Evolutionary conservation across 2,113 vertebrate species (phyloP).

Genomic region (Phocoena phocoena): DNA sequence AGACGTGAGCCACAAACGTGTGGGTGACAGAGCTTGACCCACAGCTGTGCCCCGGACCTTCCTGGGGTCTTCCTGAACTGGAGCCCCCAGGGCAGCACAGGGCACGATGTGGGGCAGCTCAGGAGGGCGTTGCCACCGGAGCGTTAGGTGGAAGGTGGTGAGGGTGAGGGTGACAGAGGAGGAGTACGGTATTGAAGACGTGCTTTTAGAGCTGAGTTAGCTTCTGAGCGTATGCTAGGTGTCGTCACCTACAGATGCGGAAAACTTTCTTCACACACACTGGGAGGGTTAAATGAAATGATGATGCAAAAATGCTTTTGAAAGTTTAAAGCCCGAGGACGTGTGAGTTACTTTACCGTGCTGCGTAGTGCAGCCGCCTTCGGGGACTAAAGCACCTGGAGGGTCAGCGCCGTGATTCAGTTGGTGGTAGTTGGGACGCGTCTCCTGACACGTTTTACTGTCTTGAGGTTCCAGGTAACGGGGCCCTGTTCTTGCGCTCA

Average conservation of each 20-base stretch:
- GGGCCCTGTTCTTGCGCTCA: not conserved
- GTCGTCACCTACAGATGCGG: not conserved
- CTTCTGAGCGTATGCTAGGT: not conserved
- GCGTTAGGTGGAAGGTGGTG: too few species aligned
- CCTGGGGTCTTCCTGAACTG: too few species aligned
- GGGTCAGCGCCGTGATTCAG: too few species aligned
- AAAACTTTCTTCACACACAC: fast-evolving
- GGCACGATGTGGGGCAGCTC: fast-evolving
- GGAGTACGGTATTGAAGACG: fast-evolving
- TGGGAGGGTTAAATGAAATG: too few species aligned
- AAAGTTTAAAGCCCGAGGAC: not conserved
- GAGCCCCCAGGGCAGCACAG: not conserved
- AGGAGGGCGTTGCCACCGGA: not conserved
- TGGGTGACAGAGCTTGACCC: too few species aligned
- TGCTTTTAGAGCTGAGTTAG: not conserved
- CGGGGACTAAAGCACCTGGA: fast-evolving
- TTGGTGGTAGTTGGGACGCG: fast-evolving
- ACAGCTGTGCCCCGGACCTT: not conserved
- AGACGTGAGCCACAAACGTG: not conserved
- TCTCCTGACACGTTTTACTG: too few species aligned
- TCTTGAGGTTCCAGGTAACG: not conserved
- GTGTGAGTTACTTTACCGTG: too few species aligned
- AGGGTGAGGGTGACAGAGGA: not conserved
- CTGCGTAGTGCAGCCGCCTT: not conserved
- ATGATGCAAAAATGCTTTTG: not conserved